Base-by-base conservation (phyloP, 2,888 invertebrate species). In the Auanema sp. region DNA sequence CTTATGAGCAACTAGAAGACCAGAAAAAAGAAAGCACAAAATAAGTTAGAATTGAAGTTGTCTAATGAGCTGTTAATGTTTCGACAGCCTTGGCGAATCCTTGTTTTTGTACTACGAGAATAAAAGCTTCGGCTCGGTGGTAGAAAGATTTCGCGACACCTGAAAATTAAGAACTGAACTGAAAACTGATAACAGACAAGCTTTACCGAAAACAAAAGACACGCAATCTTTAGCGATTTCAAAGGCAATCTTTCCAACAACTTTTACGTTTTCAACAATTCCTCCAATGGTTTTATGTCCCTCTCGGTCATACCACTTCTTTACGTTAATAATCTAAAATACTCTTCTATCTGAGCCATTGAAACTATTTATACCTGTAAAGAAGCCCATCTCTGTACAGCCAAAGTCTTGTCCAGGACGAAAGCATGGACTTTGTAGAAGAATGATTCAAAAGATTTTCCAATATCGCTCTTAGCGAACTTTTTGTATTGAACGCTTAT, bases 271-370 rank as follows among this genome's bases (percentile, higher is more conserved):
- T 2, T 68, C 66, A 6, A 68, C 44, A 40, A 58, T 41, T 23
- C 47, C 57, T 44, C 68, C 71, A 47, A 71, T 49, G 16, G 43
- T 40, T 43, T 69, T 69, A 50, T 74, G 41, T 18, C 71, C 71
- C 23, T 60, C 56, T 47, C 64, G 64, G 25, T 69, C 64, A 57
- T 69, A 74, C 71, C 71, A 74, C 8, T 62, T 60, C 10, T 12
- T 16, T 11, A 71, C 10, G 2, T 57, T 58, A 41, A 58, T 50
- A 44, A 42, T 56, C 66, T 69, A 56, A 41, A 65, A 56, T n/a
- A 25, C 6, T 52, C 24, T 23, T 16, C n/a, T 23, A n/a, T 16
- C n/a, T 14, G 8, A 11, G 18, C n/a, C 8, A 33, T 33, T 33
- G 8, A 8, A 33, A 8, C 3, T 5, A 3, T 33, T 8, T 33